Conservation (phyloP, 2,888 invertebrate genomes). For the Cristatella mucedo region DNA sequence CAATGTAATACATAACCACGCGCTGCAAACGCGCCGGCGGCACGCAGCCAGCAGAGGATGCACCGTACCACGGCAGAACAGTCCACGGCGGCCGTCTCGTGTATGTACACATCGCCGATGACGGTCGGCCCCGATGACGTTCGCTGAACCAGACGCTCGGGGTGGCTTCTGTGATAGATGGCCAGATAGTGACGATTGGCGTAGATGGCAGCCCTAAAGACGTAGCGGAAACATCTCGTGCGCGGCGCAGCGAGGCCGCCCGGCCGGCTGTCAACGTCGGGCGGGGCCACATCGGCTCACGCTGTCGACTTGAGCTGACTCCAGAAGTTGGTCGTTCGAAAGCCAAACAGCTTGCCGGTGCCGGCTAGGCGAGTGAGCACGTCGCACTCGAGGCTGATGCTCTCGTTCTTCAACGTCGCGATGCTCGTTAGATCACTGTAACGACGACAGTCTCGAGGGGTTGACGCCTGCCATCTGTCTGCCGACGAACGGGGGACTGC, state of each 20-base stretch:
- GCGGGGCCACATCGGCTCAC: too few relatives aligned
- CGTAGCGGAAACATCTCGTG: too few relatives aligned
- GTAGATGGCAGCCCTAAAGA: slow-evolving; percentile 78
- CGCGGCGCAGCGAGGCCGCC: too few relatives aligned
- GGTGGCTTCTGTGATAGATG: slow-evolving; percentile 44
- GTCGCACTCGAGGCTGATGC: slow-evolving; percentile 79
- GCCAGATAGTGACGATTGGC: slow-evolving; percentile 87
- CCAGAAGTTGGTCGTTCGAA: slow-evolving; percentile 72
- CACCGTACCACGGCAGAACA: slow-evolving; percentile 61
- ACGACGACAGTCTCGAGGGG: too few relatives aligned
- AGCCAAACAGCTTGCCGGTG: slow-evolving; percentile 63
- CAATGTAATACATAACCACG: too few relatives aligned
- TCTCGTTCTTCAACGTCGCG: too few relatives aligned
- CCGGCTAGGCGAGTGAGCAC: slow-evolving; percentile 67
- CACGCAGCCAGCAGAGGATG: neutral
- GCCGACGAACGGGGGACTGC: too few relatives aligned
- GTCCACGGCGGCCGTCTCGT: slow-evolving; percentile 70
- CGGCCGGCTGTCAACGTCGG: too few relatives aligned
- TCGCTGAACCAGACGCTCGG: slow-evolving; percentile 37
- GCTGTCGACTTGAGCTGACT: slow-evolving; percentile 93
- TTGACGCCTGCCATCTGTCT: too few relatives aligned
- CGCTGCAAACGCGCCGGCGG: neutral
- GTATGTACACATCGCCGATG: slow-evolving; percentile 68
- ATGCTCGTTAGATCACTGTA: too few relatives aligned
- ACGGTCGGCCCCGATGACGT: slow-evolving; percentile 43